Evolutionary conservation across 1,140 invertebrate genomes (phyloP).

Genomic region (Diabrotica undecimpunctata): DNA sequence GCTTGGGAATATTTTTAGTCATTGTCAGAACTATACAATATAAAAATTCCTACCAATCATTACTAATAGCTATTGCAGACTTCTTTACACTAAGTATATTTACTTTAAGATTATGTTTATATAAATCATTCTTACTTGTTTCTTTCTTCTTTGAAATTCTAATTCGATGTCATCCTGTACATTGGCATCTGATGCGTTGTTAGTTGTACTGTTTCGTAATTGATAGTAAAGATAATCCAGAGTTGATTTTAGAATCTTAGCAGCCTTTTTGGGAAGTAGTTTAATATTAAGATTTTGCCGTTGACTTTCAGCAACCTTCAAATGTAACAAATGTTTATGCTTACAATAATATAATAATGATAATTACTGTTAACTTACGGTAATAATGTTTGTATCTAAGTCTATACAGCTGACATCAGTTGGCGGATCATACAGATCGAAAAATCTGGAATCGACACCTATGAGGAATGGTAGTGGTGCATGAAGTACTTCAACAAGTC

Average conservation of each 20-base stretch:
- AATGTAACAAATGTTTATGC: conserved; percentile 18
- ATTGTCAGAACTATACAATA: no score
- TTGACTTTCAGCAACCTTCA: conserved; percentile 82
- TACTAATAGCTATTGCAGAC: no score
- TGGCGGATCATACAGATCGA: conserved; percentile 96
- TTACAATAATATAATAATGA: not conserved
- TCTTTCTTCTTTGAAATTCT: conserved; percentile 69
- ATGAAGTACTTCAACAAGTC: conserved; percentile 81
- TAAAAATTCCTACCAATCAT: no score
- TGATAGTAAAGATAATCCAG: conserved; percentile 59
- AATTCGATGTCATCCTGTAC: conserved; percentile 55
- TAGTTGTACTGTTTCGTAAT: conserved; percentile 29
- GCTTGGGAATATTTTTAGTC: no score
- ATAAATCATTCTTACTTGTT: conserved; percentile 53
- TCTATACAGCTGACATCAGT: conserved; percentile 96
- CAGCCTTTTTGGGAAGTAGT: conserved; percentile 84
- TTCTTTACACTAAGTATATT: no score
- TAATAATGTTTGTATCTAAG: conserved; percentile 94
- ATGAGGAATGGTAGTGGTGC: conserved; percentile 97
- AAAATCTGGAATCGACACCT: conserved; percentile 94
- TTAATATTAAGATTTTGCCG: conserved; percentile 72
- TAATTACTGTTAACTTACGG: conserved; percentile 49
- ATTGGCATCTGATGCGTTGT: conserved; percentile 30
- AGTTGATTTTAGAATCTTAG: conserved; percentile 70
- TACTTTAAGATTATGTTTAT: no score